A percentile compares a stretch with the other conserved stretches of the same genome.
phyloP scores from a whole-genome alignment of 37 sponge, comb jelly and placozoan genomes.

The Ianthella basta region DNA sequence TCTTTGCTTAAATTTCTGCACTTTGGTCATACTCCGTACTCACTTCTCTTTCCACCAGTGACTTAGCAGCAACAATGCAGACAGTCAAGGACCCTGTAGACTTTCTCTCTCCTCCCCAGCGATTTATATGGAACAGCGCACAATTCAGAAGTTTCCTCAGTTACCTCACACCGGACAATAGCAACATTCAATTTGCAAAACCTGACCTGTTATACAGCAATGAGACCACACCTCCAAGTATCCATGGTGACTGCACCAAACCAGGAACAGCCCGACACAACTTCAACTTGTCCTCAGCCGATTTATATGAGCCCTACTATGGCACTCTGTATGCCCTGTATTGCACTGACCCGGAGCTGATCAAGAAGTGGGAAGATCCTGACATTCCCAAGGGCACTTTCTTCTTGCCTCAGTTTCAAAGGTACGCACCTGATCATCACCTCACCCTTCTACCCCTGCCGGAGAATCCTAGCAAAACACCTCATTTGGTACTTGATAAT shows the following conservation, averaged over 20 bases:
- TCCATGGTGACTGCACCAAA: not conserved
- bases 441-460: constrained; percentile 5
- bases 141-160: constrained; percentile 9
- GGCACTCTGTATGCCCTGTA: constrained; percentile 20
- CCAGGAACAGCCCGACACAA: not conserved
- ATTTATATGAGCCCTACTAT: constrained; percentile 53
- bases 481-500: not conserved
- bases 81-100: constrained; percentile 48
- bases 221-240: not conserved
- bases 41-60: too few relatives aligned
- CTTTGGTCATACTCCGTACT: too few relatives aligned
- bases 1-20: too few relatives aligned
- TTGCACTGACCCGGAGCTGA: not conserved
- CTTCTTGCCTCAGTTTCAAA: not conserved
- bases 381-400: too few relatives aligned
- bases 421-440: not conserved
- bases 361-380: not conserved
- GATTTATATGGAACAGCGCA: constrained; percentile 33
- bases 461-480: not conserved
- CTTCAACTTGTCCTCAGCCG: constrained; percentile 35
- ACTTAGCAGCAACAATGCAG: constrained; percentile 53
- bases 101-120: constrained; percentile 59
- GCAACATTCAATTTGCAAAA: constrained; percentile 49
- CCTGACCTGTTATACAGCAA: constrained; percentile 3
- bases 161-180: constrained; percentile 46